Conservation (phyloP, 1,140 invertebrate species). For the Bombus waltoni region DNA sequence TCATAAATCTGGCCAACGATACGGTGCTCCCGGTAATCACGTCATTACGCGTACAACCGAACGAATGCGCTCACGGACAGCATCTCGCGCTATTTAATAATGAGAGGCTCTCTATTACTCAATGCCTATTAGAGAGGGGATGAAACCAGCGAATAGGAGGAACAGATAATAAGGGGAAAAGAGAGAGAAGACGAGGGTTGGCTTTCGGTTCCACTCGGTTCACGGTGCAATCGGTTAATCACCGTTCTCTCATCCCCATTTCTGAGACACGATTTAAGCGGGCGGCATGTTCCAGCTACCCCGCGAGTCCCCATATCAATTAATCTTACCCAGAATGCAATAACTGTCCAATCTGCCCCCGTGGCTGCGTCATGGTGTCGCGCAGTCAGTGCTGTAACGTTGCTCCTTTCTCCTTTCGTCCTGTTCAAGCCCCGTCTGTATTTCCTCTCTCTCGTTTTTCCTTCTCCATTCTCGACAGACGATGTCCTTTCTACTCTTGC, state of each 20-base stretch:
- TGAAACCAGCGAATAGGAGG: conserved; percentile 27
- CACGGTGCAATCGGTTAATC: conserved; percentile 80
- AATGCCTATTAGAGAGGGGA: conserved; percentile 73
- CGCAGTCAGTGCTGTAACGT: conserved; percentile 76
- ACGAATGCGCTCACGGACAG: conserved; percentile 3
- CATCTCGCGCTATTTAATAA: conserved; percentile 75
- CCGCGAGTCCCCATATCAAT: conserved; percentile 76
- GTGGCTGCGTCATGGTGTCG: conserved; percentile 79
- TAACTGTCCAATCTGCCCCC: conserved; percentile 83
- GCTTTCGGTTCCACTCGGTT: conserved; percentile 71
- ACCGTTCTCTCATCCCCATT: conserved; percentile 64
- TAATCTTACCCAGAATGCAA: conserved; percentile 83
- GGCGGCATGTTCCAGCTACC: conserved; percentile 48
- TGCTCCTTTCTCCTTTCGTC: conserved; percentile 46
- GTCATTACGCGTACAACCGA: conserved; percentile 34
- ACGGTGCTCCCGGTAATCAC: conserved; percentile 38
- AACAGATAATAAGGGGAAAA: conserved; percentile 6
- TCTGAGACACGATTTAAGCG: conserved; percentile 75
- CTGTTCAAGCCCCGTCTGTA: conserved; percentile 14
- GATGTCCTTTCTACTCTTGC: neutral
- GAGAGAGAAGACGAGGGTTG: conserved; percentile 64
- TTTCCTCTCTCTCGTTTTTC: neutral
- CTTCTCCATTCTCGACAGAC: neutral
- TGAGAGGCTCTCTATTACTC: conserved; percentile 76
- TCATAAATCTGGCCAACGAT: conserved; percentile 44